Evolutionary conservation across 2,888 invertebrate species (phyloP), one percentile per base, ranked within the genome.

Genomic region (Colletes collaris): DNA sequence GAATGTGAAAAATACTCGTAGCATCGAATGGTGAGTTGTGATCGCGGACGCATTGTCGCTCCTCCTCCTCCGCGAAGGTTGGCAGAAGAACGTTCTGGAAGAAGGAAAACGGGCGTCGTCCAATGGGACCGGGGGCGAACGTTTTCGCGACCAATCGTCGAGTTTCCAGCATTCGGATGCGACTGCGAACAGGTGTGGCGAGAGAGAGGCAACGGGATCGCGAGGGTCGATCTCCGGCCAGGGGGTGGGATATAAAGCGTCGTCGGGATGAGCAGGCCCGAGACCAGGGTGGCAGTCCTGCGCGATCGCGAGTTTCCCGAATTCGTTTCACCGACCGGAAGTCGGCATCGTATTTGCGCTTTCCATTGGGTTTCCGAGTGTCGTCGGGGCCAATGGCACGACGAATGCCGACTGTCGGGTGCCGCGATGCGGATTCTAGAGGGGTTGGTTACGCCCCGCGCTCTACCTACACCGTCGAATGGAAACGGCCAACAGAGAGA

Each of bases 281-380:
- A 68, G 70, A 72, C 64, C 50, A 62, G 70, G 72, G 67, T 70
- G 62, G 72, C 74, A 70, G 77, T 82, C 85, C 84, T 86, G 85
- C 81, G 86, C 85, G 82, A 83, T 78, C 68, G 67, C 63, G 77
- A 81, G 81, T 88, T 89, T 84, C 87, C 76, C 84, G 88, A 70
- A 88, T 88, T 89, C 85, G 84, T 87, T 87, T 89, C 76, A 71
- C 77, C 67, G 82, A 87, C 87, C 87, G 84, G 81, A 84, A 87
- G 87, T 89, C 72, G 76, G 85, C 62, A 72, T 90, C 83, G 91
- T 91, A 91, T 91, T 91, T 91, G 91, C 88, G 88, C 89, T 88
- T 89, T 89, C 88, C 91, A 91, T 91, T 93, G 90, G 92, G 91
- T 90, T 91, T 92, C 89, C 89, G 92, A 92, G 88, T 92, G 92